Evolutionary conservation across 2,113 vertebrate genomes (phyloP), one percentile per base, ranked within the genome.

Genomic region (Chaetodon trifascialis): DNA sequence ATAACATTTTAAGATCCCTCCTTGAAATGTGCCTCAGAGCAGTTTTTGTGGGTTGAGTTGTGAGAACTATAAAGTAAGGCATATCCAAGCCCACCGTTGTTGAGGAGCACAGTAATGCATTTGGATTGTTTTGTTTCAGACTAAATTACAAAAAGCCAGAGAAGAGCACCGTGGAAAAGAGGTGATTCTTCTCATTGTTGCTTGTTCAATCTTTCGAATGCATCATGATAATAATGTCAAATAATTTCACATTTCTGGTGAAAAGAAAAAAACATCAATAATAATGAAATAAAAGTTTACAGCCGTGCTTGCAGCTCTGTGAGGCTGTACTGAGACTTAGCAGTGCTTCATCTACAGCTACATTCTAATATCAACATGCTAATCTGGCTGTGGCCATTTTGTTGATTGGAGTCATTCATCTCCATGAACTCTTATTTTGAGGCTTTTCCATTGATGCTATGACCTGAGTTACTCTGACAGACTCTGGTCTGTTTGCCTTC

Each of bases 21-120:
- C 78, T 75, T 75, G 74, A 71, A 89, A 85, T 69, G 38, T 80
- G 54, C 56, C 49, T 75, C 55, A 65, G 15, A 46, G 64, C 23
- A 17, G 42, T 46, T 47, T 85, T 78, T 83, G 71, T 77, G 40
- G 74, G 58, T 44, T 49, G 44, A 76, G 14, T 81, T 68, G 56
- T 87, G 58, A 30, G 44, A 42, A 44, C 66, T 49, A 56, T 76
- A 85, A 85, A 85, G 68, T 75, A 38, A 25, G 38, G 30, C 55
- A 46, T 21, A 34, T 73, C 52, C 58, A 72, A 14, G 51, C 80
- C 30, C 47, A 46, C 34, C 44, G 54, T 30, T 59, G 66, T 54
- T 58, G n/a, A 64, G 42, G 11, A 59, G 38, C 60, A 40, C 44
- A 66, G 30, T 72, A 34, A 67, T 52, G n/a, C 40, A 52, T 76